Evolutionary conservation across 2,113 vertebrate genomes (phyloP), one percentile per base, ranked within the genome.

Genomic region (Pomatorhinus ruficollis): DNA sequence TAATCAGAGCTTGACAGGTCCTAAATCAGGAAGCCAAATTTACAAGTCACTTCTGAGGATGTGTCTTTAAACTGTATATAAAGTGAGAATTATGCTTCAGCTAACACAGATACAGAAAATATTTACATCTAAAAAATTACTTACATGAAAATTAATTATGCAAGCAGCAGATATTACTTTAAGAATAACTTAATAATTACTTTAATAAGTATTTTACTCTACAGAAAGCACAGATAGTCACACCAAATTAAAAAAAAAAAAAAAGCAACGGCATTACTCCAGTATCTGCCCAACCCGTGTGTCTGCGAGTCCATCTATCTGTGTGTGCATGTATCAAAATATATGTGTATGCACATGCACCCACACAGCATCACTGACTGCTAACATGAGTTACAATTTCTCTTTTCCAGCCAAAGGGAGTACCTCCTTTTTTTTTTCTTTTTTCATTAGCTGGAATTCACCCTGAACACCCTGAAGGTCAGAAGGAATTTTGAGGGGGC

Each of bases 21-120:
- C 63, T 91, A 94, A 95, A 95, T 91, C 93, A 93, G 78, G 59
- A 89, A 93, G 79, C 39, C 61, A 91, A 96, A 96, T 94, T 95
- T 93, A 89, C 65, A 95, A 97, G 70, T 85, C 66, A 80, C 50
- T 94, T 94, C 59, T 85, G 42, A 91, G 60, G 40, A 90, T 54
- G 28, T 64, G 54, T 68, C 59, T 87, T 90, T 92, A 92, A 94
- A 61, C 54, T 79, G 37, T 63, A 47, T 33, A 33, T 60, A 68
- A 87, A 84, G 50, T 40, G 10, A 31, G 65, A 84, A 93, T 87
- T 87, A 82, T 27, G 23, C 53, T 61, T 78, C 87, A 75, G 12
- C 53, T 87, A 79, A 82, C 8, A 84, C 4, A 52, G 40, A 70
- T 65, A 95, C 20, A 60, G 42, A 50, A 74, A 74, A 86, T 49